Evolutionary conservation across 2,113 vertebrate species (phyloP).

Genomic region (Tretioscincus oriximinensis): DNA sequence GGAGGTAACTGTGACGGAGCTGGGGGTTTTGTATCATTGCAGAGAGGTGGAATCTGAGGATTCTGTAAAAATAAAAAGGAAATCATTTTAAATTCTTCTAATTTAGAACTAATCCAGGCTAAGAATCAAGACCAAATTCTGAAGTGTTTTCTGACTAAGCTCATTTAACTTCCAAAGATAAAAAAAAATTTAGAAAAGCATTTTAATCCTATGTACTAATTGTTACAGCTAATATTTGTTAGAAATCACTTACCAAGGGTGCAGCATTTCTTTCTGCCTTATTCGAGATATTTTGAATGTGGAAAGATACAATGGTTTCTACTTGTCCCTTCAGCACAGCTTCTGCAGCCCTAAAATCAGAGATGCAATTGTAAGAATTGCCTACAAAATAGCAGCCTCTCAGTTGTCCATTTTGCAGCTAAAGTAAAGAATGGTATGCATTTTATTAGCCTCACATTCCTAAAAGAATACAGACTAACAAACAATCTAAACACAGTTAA

Average conservation of each 20-base stretch:
- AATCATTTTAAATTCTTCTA: slow-evolving; percentile 21
- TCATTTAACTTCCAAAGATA: background rate
- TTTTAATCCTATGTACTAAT: background rate
- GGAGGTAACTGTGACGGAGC: slow-evolving; percentile 77
- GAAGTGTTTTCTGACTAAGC: background rate
- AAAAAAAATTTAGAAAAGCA: slow-evolving; percentile 13
- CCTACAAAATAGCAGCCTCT: too few relatives aligned
- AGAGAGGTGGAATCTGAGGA: slow-evolving; percentile 85
- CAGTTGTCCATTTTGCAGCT: background rate
- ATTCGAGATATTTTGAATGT: slow-evolving; percentile 97
- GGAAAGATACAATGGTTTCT: slow-evolving; percentile 96
- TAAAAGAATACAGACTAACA: background rate
- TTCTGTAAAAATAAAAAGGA: slow-evolving; percentile 71
- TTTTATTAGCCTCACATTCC: background rate
- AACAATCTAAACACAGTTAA: background rate
- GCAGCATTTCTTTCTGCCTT: slow-evolving; percentile 90
- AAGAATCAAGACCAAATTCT: slow-evolving; percentile 11
- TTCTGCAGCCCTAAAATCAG: slow-evolving; percentile 90
- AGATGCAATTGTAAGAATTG: slow-evolving; percentile 1
- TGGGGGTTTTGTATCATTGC: slow-evolving; percentile 85
- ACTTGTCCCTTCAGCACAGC: slow-evolving; percentile 94
- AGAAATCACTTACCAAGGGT: slow-evolving; percentile 82
- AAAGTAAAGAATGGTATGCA: background rate
- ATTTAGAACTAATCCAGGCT: background rate
- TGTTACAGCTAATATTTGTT: background rate